A percentile compares a stretch with the other conserved stretches of the same genome.
Evolutionary conservation across 2,113 vertebrate genomes (phyloP).

Genomic region (Sardina pilchardus): DNA sequence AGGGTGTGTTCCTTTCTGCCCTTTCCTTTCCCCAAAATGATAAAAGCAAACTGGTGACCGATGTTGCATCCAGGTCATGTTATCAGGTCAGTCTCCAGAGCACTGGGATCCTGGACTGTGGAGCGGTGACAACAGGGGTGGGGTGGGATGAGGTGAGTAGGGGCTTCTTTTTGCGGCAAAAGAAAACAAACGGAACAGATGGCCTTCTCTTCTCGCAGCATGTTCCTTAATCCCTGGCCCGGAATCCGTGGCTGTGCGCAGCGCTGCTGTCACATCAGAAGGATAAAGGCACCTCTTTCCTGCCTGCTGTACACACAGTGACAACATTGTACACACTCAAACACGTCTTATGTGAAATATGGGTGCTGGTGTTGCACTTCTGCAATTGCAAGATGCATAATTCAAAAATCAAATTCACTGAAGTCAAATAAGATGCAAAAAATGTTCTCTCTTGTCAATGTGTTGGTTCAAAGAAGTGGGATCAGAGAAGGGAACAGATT

Average conservation of each 20-base stretch:
- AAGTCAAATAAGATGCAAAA: background rate
- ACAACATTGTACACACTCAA: background rate
- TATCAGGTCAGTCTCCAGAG: background rate
- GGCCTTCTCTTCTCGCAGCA: slow-evolving; percentile 33
- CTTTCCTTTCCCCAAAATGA: background rate
- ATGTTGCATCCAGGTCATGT: background rate
- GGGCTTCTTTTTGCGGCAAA: background rate
- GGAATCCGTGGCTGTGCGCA: background rate
- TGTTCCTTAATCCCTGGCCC: background rate
- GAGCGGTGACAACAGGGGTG: background rate
- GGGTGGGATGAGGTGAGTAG: background rate
- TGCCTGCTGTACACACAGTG: background rate
- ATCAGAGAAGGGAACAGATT: background rate
- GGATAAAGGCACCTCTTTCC: background rate
- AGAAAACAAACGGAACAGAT: slow-evolving; percentile 38
- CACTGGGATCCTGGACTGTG: background rate
- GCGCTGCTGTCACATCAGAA: background rate
- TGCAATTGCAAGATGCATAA: background rate
- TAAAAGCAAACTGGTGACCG: background rate
- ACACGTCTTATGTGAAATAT: background rate
- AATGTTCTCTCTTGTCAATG: background rate
- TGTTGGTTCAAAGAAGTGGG: background rate
- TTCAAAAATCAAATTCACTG: background rate
- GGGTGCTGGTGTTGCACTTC: background rate
- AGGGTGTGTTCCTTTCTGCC: background rate